Percentiles rank a stretch among this genome's conserved stretches.
Conservation (phyloP, 1,140 invertebrate species). For the Calycopis cecrops region DNA sequence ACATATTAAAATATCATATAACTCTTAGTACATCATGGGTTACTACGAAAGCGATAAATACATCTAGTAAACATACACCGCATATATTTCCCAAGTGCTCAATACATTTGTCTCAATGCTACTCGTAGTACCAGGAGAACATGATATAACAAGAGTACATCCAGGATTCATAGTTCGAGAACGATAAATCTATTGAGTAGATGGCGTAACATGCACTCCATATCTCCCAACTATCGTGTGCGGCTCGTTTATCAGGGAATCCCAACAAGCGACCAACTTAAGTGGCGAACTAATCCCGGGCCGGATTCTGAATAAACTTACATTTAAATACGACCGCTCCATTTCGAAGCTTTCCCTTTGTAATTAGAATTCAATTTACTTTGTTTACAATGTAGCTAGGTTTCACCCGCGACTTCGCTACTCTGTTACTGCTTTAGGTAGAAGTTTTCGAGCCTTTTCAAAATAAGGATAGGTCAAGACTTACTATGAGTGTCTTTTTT, state of each 20-base stretch:
- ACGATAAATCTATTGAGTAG: conserved; percentile 17
- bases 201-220: conserved; percentile 10
- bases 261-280: conserved; percentile 27
- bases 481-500: too few relatives aligned
- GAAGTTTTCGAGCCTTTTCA: too few relatives aligned
- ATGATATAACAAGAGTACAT: not conserved
- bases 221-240: conserved; percentile 17
- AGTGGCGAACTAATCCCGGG: conserved; percentile 25
- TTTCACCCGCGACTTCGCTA: too few relatives aligned
- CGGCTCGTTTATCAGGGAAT: conserved; percentile 24
- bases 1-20: too few relatives aligned
- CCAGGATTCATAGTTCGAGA: conserved; percentile 1
- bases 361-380: not conserved
- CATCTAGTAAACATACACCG: too few relatives aligned
- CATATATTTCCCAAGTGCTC: too few relatives aligned
- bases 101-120: too few relatives aligned
- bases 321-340: conserved; percentile 18
- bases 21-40: too few relatives aligned
- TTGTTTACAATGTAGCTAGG: too few relatives aligned
- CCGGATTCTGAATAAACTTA: conserved; percentile 21
- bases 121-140: not conserved
- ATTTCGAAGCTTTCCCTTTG: not conserved
- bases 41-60: too few relatives aligned
- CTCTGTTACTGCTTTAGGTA: too few relatives aligned
- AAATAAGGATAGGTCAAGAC: too few relatives aligned